Evolutionary conservation across 2,113 vertebrate species (phyloP).

Genomic region (Empidonax traillii): DNA sequence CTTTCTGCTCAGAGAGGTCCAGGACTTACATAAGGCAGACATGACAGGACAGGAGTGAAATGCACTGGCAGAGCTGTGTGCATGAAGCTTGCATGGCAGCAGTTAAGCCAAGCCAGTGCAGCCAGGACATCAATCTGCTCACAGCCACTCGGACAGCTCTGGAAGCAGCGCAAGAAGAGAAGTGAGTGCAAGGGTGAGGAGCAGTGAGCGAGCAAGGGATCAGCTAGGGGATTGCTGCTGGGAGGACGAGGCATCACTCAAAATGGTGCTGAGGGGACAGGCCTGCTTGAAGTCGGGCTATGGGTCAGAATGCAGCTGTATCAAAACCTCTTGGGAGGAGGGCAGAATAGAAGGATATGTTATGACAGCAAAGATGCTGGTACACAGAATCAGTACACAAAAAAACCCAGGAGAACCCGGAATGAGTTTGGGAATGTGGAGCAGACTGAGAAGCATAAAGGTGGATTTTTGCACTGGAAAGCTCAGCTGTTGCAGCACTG

Average conservation of each 20-base stretch:
- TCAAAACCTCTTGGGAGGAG: not conserved
- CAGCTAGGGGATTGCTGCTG: not conserved
- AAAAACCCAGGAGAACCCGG: not conserved
- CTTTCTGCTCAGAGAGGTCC: not conserved
- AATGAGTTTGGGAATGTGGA: not conserved
- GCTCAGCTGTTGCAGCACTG: not conserved
- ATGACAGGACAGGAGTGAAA: not conserved
- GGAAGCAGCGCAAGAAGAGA: not conserved
- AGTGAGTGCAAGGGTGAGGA: not conserved
- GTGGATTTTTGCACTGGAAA: not conserved
- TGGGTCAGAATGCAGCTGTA: not conserved
- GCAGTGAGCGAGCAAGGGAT: rapidly evolving
- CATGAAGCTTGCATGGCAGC: not conserved
- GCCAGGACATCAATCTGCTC: rapidly evolving
- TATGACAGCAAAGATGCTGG: not conserved
- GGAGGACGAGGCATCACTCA: not conserved
- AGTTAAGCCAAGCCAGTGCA: not conserved
- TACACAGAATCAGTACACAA: not conserved
- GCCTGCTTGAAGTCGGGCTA: not conserved
- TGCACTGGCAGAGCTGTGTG: not conserved
- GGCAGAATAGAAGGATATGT: not conserved
- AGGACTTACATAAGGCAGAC: not conserved
- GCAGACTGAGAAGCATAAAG: not conserved
- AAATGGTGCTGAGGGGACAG: not conserved
- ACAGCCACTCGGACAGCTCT: not conserved